Base-by-base conservation (phyloP, 2,113 vertebrate genomes). In the Numida meleagris region DNA sequence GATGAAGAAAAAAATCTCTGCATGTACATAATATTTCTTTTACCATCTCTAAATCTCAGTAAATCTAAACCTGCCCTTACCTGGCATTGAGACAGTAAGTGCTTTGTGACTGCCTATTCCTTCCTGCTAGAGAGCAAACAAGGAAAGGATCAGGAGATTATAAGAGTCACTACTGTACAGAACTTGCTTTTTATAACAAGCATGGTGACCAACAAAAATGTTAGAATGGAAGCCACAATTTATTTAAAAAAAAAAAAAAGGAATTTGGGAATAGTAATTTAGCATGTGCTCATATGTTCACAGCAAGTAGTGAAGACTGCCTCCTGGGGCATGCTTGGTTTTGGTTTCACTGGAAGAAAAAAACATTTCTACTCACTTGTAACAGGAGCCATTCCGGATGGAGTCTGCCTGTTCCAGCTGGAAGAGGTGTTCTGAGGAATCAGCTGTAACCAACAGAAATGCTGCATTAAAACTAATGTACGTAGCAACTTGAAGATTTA, bases 91-190 rank as follows among this genome's bases (percentile, higher is more conserved):
- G 27, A 40, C 48, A 93, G 66, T 36, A 45, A 62, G 33, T 42
- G 67, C 50, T 91, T 93, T 89, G 67, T 91, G 45, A 71, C 78
- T 82, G 61, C 77, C 55, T 43, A 57, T 33, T 84, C 58, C 42
- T 89, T 95, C 74, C 86, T 80, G 78, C 42, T 82, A 59, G 38
- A 65, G 31, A 38, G 76, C 72, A 93, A 94, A 67, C 29, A 63
- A 92, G 77, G 36, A 29, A 83, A 67, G 82, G 72, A 1, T 43
- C 63, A 67, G 61, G n/a, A 65, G 59, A 40, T 65, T 38, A 87
- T 58, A 45, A 76, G 27, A 77, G 38, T 70, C 68, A 38, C 21
- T 74, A 29, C 50, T 79, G 48, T 73, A 73, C 13, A 24, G 27
- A 33, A 58, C 19, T 48, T 45, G 24, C 40, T 70, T 81, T 50